Conservation (phyloP, 2,888 invertebrate species). For the Lordiphosa fenestrarum region DNA sequence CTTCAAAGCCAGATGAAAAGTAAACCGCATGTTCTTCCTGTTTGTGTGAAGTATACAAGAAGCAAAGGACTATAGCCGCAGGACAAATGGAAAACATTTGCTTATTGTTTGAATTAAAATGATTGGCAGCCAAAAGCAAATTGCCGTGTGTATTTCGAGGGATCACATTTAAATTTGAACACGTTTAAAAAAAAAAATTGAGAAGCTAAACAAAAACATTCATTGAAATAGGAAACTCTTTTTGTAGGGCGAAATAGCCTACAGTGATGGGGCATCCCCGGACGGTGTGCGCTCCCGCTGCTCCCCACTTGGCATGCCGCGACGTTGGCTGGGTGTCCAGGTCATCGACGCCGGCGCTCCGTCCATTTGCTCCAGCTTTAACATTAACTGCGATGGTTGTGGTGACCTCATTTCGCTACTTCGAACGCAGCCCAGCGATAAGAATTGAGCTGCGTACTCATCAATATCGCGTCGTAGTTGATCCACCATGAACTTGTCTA, state of each 20-base stretch:
- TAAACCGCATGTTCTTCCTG: slow-evolving; percentile 51
- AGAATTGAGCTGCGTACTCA: slow-evolving; percentile 47
- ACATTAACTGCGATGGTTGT: slow-evolving; percentile 51
- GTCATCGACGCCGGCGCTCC: slow-evolving; percentile 29
- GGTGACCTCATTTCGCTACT: slow-evolving; percentile 14
- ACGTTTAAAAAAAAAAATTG: slow-evolving; percentile 1
- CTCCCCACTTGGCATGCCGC: slow-evolving; percentile 37
- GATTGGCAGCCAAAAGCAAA: slow-evolving; percentile 2
- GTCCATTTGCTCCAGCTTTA: slow-evolving; percentile 56
- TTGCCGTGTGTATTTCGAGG: slow-evolving; percentile 14
- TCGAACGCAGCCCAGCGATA: slow-evolving; percentile 31
- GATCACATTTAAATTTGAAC: not conserved
- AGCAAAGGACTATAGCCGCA: slow-evolving; percentile 27
- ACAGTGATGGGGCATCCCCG: slow-evolving; percentile 38
- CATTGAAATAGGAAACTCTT: slow-evolving; percentile 1
- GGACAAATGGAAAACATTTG: slow-evolving; percentile 27
- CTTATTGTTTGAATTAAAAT: slow-evolving; percentile 4
- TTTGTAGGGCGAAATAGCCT: slow-evolving; percentile 3
- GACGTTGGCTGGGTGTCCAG: not conserved
- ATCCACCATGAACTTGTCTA: slow-evolving; percentile 48
- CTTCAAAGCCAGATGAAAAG: slow-evolving; percentile 55
- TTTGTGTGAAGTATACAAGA: slow-evolving; percentile 45
- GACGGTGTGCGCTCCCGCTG: slow-evolving; percentile 43
- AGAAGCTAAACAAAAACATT: not conserved
- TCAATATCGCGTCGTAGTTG: slow-evolving; percentile 54